Base-by-base conservation (phyloP, 2,888 invertebrate species). In the Calameuta pallipes region DNA sequence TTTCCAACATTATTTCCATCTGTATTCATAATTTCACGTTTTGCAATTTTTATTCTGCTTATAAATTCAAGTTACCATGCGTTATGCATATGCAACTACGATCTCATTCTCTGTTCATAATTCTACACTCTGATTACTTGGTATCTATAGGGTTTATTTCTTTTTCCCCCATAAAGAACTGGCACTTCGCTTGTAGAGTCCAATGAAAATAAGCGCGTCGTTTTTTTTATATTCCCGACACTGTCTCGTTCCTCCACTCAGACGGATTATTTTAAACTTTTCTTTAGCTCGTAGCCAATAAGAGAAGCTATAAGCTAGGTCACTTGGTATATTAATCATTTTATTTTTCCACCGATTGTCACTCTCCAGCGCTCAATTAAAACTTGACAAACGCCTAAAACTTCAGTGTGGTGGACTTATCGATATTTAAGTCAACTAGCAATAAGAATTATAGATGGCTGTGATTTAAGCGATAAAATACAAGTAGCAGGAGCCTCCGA, bases 201-300 rank as follows among this genome's bases (percentile, higher is more conserved):
- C 73, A 78, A 78, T 36, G 69, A 78, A 78, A 78, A 78, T 69
- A 78, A 78, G 78, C 78, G 73, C 34, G 69, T 33, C 71, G 73
- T 69, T 36, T 30, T 30, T 12, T 71, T 33, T 11, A 31, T 23
- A 12, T 12, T 12, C 31, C 23, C 34, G 34, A 15, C 71, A 71
- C 70, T 33, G 70, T 70, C 31, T 41, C 56, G 56, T 23, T 23
- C 56, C 23, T 23, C 56, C 23, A 23, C 56, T 56, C 23, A 56
- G 56, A 56, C 56, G 15, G 23, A 23, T 23, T 56, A 56, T 23
- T 23, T 23, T 23, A 23, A 56, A 23, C 23, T 56, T 23, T 56
- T 41, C 9, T 56, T 23, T 23, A 23, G 56, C 56, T 56, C 23
- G 9, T 9, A 56, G 9, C 56, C 9, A 56, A 23, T 56, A 56